These are phyloP conservation scores for Cryptops parisi DNA, from an alignment of 2,888 invertebrate species.

Conservation along the genomic window DNA sequence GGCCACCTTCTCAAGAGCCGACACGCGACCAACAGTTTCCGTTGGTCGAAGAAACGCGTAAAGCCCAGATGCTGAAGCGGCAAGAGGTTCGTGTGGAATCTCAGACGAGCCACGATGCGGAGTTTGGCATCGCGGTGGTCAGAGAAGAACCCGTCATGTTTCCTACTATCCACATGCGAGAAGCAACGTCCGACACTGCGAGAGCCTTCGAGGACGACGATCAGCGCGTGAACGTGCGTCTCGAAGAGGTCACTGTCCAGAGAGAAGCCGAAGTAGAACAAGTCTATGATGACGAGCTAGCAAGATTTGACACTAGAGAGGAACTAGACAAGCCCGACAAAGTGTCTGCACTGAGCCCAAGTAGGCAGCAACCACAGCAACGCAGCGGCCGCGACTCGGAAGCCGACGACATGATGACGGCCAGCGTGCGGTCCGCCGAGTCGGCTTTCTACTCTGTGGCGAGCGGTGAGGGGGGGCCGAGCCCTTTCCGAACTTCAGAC, in stretches of 20 bases:
- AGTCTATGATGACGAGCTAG: slow-evolving; percentile 21
- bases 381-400: slow-evolving; percentile 23
- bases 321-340: slow-evolving; percentile 7
- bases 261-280: slow-evolving; percentile 30
- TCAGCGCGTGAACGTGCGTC: neutral
- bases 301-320: slow-evolving; percentile 10
- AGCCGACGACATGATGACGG: slow-evolving; percentile 25
- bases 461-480: slow-evolving; percentile 19
- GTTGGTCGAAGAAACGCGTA: neutral
- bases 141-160: neutral
- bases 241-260: neutral
- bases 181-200: neutral
- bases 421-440: slow-evolving; percentile 20
- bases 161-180: slow-evolving; percentile 2
- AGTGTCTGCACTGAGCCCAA: slow-evolving; percentile 7
- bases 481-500: slow-evolving; percentile 18
- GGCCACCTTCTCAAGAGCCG: neutral
- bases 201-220: neutral
- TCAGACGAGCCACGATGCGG: too few relatives aligned
- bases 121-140: too few relatives aligned
- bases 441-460: slow-evolving; percentile 22
- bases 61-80: slow-evolving; percentile 26
- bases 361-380: slow-evolving; percentile 19
- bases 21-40: neutral
- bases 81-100: neutral